Evolutionary conservation across 2,888 invertebrate species (phyloP), one percentile per base, ranked within the genome.

Genomic region (Euplexia lucipara): DNA sequence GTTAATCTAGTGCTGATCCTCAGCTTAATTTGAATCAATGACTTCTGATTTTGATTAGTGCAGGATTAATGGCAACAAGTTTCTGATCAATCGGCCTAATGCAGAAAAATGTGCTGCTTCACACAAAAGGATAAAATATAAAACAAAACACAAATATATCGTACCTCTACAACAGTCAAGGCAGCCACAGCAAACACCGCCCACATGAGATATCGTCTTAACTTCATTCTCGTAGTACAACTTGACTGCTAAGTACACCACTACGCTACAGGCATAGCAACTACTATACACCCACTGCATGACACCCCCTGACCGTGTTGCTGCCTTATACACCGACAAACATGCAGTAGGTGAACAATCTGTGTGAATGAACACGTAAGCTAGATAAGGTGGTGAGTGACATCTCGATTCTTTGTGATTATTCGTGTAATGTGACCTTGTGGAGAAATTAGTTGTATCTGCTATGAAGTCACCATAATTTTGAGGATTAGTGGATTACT

Each of bases 171-270:
- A 79, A 82, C 79, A 81, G 79, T 74, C 42, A 86, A 81, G 69
- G 75, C 82, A 70, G 78, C 59, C 57, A 85, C 83, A 74, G 82
- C 67, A 39, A 90, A 59, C 35, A 84, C 39, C 39, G 85, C 64
- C 82, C 85, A 84, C 52, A 85, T 41, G 54, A 91, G 70, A 61
- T 71, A 76, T 69, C 66, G 86, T 87, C 75, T 84, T 88, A 89
- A 86, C 77, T 89, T 92, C 95, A 95, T 95, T 88, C 73, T 93
- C 88, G 80, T 85, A 94, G 73, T 93, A 93, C 48, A 82, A 83
- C 79, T 85, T 92, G 6, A 87, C 84, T 34, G 86, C 59, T n/a
- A 94, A 75, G 63, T 90, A 93, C 53, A 93, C 64, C 67, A 95
- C 84, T 59, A 94, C 54, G 65, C 88, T 88, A 34, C 90, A 88